These are phyloP conservation scores for Branchellion lobata DNA, from an alignment of 2,888 invertebrate species.

Conservation along the genomic window DNA sequence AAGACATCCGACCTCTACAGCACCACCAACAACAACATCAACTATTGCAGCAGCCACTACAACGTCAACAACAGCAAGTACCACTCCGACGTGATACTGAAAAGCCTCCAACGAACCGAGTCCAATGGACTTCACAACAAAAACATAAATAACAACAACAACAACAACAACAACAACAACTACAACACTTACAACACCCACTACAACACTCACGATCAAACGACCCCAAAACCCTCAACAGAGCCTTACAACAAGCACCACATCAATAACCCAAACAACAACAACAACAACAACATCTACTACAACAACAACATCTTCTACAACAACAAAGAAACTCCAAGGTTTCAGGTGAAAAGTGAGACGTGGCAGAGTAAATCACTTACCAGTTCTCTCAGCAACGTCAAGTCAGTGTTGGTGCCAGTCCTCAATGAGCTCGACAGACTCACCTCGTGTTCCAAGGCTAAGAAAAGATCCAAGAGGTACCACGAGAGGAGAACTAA, in stretches of 20 bases:
- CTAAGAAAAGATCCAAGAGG: background rate
- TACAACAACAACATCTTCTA: background rate
- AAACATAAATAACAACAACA: background rate
- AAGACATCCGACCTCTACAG: background rate
- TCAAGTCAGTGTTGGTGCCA: conserved; percentile 39
- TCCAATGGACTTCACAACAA: background rate
- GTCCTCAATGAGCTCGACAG: conserved; percentile 30
- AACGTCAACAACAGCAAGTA: conserved; percentile 10
- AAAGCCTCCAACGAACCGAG: background rate
- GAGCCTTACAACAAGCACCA: too few relatives aligned
- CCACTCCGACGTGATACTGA: conserved; percentile 9
- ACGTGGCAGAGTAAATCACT: conserved; percentile 20
- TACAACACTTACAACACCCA: background rate
- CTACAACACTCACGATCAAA: too few relatives aligned
- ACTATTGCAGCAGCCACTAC: background rate
- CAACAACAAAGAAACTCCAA: too few relatives aligned
- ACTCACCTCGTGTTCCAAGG: conserved; percentile 36
- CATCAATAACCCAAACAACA: background rate
- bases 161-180: background rate
- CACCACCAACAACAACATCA: background rate
- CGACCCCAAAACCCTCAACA: too few relatives aligned
- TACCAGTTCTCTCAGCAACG: conserved; percentile 31
- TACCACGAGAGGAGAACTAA: background rate
- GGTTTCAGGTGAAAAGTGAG: conserved; percentile 2
- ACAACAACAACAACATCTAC: background rate